A percentile compares a stretch with the other conserved stretches of the same genome.
Evolutionary conservation across 2,888 invertebrate genomes (phyloP).

Genomic region (Asteroscopus sphinx): DNA sequence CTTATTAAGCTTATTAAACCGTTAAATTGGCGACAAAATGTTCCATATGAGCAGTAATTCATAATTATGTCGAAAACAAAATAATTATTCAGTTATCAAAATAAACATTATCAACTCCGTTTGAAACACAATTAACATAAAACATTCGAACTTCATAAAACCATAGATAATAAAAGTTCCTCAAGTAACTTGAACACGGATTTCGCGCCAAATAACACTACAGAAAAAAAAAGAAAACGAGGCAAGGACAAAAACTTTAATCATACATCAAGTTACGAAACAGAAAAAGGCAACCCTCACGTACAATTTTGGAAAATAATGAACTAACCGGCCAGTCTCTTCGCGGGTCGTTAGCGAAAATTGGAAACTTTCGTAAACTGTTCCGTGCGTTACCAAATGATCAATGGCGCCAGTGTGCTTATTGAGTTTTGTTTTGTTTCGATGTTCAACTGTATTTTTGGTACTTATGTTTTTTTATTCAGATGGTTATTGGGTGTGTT

Average conservation of each 20-base stretch:
- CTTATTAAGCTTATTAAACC: conserved; percentile 22
- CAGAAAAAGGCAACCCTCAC: conserved; percentile 59
- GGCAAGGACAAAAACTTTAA: conserved; percentile 72
- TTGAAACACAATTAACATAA: conserved; percentile 14
- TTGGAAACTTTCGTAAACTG: conserved; percentile 69
- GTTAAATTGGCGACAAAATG: conserved; percentile 37
- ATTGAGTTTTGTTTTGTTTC: conserved; percentile 64
- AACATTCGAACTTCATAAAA: conserved; percentile 17
- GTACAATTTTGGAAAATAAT: conserved; percentile 84
- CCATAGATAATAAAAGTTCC: conserved; percentile 44
- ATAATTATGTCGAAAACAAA: conserved; percentile 14
- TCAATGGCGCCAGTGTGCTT: conserved; percentile 69
- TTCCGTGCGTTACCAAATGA: conserved; percentile 69
- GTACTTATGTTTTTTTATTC: conserved; percentile 27
- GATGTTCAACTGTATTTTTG: conserved; percentile 51
- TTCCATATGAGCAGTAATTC: conserved; percentile 21
- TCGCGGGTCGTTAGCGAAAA: conserved; percentile 81
- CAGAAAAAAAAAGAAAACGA: conserved; percentile 48
- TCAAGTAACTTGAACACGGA: conserved; percentile 28
- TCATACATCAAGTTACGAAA: conserved; percentile 65
- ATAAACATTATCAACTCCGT: conserved; percentile 7
- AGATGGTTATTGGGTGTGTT: conserved; percentile 23
- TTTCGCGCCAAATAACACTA: conserved; percentile 41
- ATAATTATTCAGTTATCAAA: conserved; percentile 25
- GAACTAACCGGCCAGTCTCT: conserved; percentile 79